Evolutionary conservation across 2,113 vertebrate genomes (phyloP).

Genomic region (Stigmatopora argus): DNA sequence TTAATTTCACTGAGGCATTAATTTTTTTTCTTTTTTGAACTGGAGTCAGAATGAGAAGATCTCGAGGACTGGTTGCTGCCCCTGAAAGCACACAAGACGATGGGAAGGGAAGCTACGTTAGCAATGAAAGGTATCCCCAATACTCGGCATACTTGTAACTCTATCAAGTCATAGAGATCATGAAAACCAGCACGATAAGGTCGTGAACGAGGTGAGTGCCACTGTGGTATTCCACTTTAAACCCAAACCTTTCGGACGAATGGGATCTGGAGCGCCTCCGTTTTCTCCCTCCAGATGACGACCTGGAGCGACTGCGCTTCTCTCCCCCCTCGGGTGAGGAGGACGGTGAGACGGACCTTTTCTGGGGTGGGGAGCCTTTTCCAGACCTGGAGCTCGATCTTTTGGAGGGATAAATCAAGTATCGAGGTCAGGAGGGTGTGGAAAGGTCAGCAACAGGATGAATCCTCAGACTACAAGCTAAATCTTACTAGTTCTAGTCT

Average conservation of each 20-base stretch:
- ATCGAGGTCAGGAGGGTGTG: conserved; percentile 62
- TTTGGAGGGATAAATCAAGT: conserved; percentile 88
- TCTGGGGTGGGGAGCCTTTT: conserved; percentile 89
- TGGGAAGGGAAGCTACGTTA: conserved; percentile 51
- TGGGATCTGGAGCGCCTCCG: conserved; percentile 95
- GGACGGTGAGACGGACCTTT: conserved; percentile 88
- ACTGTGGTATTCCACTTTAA: conserved; percentile 94
- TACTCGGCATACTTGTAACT: conserved; percentile 11
- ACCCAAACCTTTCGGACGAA: conserved; percentile 99
- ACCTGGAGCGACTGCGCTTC: conserved; percentile 96
- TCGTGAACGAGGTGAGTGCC: conserved; percentile 65
- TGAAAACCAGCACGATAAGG: conserved; percentile 5
- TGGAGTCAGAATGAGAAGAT: conserved; percentile 95
- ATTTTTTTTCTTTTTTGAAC: conserved; percentile 96
- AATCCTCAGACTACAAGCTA: conserved; percentile 37
- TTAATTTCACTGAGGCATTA: conserved; percentile 40
- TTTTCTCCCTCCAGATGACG: conserved; percentile 93
- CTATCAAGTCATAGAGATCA: conserved; percentile 16
- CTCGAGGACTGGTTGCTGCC: conserved; percentile 84
- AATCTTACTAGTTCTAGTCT: not conserved
- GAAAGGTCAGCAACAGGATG: conserved; percentile 20
- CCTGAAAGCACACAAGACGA: conserved; percentile 81
- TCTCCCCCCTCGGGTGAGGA: conserved; percentile 88
- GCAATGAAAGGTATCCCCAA: not conserved
- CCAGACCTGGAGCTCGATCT: conserved; percentile 99